These are phyloP conservation scores for Eupithecia pulchellata DNA, from an alignment of 2,888 invertebrate species.

Conservation along the genomic window DNA sequence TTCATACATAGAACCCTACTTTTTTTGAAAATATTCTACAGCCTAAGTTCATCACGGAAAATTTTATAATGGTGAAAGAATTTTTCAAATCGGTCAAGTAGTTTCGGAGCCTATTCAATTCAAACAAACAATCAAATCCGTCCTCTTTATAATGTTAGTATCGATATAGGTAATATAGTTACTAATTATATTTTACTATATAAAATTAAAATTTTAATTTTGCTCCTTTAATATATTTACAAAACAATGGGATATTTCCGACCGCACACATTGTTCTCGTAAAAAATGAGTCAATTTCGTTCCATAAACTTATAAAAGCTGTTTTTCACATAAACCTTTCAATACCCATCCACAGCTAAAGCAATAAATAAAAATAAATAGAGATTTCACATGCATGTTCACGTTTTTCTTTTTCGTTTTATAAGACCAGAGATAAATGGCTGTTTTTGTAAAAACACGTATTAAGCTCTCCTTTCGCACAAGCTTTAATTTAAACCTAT, in stretches of 20 bases:
- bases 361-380: conserved; percentile 38
- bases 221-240: neutral
- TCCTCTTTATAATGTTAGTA: too few relatives aligned
- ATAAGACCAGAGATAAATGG: conserved; percentile 4
- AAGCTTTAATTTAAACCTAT: neutral
- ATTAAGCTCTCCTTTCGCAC: conserved; percentile 1
- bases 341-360: conserved; percentile 43
- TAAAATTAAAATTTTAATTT: neutral
- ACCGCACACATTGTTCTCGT: conserved; percentile 52
- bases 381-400: conserved; percentile 22
- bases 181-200: neutral
- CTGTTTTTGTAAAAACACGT: neutral
- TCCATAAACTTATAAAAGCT: conserved; percentile 50
- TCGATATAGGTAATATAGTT: too few relatives aligned
- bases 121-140: too few relatives aligned
- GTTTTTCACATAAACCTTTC: conserved; percentile 44
- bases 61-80: too few relatives aligned
- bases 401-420: conserved; percentile 13
- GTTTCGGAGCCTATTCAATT: too few relatives aligned
- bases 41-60: too few relatives aligned
- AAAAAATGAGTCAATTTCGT: conserved; percentile 62
- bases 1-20: too few relatives aligned
- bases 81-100: too few relatives aligned
- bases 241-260: conserved; percentile 21
- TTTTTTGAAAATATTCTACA: neutral